Evolutionary conservation across 1,140 invertebrate species (phyloP).

Genomic region (Plectrocnemia conspersa): DNA sequence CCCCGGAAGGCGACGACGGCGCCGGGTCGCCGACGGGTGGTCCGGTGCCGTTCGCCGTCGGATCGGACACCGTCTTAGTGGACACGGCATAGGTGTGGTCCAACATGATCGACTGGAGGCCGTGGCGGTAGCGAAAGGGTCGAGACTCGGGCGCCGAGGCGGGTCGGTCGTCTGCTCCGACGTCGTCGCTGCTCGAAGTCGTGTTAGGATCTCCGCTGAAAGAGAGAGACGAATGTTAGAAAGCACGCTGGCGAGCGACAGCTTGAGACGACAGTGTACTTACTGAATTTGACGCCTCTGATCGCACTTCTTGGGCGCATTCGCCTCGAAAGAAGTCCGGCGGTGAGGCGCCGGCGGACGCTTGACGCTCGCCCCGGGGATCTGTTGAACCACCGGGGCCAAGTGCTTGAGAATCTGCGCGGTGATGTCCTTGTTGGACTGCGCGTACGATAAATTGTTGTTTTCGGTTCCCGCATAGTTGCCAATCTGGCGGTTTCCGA

Average conservation of each 20-base stretch:
- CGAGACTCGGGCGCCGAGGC: slow-evolving; percentile 48
- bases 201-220: slow-evolving; percentile 51
- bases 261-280: too few relatives aligned
- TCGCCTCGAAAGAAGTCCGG: background rate
- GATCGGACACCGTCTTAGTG: slow-evolving; percentile 35
- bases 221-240: slow-evolving; percentile 36
- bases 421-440: slow-evolving; percentile 48
- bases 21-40: slow-evolving; percentile 2
- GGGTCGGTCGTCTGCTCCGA: slow-evolving; percentile 48
- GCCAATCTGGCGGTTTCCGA: too few relatives aligned
- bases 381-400: slow-evolving; percentile 1
- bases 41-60: slow-evolving; percentile 37
- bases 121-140: slow-evolving; percentile 35
- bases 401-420: slow-evolving; percentile 47
- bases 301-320: slow-evolving; percentile 4
- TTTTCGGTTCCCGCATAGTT: slow-evolving; percentile 42
- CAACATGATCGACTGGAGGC: slow-evolving; percentile 48
- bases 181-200: slow-evolving; percentile 45
- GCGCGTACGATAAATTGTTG: slow-evolving; percentile 41
- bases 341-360: background rate
- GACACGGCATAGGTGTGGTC: slow-evolving; percentile 49
- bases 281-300: slow-evolving; percentile 27
- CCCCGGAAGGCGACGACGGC: slow-evolving; percentile 37
- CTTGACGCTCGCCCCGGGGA: background rate
- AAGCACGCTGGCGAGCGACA: too few relatives aligned